phyloP scores from a whole-genome alignment of 2,113 vertebrate genomes.

The Brienomyrus brachyistius region DNA sequence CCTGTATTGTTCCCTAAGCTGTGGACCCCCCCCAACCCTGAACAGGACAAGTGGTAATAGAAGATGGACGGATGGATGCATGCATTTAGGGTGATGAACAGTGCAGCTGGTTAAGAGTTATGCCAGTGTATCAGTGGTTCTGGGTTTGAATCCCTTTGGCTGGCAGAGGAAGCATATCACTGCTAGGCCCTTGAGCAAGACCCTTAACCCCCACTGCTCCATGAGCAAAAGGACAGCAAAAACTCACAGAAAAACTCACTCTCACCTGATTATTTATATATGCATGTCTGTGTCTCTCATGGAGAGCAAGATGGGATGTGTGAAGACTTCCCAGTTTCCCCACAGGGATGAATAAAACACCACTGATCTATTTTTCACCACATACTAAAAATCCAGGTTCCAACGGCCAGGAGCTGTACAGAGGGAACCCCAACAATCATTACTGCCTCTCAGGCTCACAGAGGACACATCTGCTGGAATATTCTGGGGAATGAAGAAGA shows the following conservation, averaged over 20 bases:
- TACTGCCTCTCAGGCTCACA: neutral
- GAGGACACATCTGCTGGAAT: constrained; percentile 1
- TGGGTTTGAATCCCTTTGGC: neutral
- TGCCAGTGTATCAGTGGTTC: neutral
- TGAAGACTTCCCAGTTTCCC: neutral
- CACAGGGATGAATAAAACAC: neutral
- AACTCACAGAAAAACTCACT: neutral
- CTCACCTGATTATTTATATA: neutral
- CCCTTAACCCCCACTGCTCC: neutral
- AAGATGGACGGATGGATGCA: neutral
- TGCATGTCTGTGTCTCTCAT: neutral
- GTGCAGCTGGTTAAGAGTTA: neutral
- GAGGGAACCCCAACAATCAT: neutral
- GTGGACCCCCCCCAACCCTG: neutral
- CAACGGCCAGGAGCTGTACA: neutral
- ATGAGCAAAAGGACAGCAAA: neutral
- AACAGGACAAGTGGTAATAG: neutral
- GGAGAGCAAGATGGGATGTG: neutral
- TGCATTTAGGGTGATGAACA: neutral
- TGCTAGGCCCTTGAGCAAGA: neutral
- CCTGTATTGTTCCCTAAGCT: neutral
- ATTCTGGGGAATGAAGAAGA: neutral
- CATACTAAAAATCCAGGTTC: neutral
- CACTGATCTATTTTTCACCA: neutral
- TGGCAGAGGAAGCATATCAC: neutral